Evolutionary conservation across 2,888 invertebrate species (phyloP).

Genomic region (Tetheella fluctuosa): DNA sequence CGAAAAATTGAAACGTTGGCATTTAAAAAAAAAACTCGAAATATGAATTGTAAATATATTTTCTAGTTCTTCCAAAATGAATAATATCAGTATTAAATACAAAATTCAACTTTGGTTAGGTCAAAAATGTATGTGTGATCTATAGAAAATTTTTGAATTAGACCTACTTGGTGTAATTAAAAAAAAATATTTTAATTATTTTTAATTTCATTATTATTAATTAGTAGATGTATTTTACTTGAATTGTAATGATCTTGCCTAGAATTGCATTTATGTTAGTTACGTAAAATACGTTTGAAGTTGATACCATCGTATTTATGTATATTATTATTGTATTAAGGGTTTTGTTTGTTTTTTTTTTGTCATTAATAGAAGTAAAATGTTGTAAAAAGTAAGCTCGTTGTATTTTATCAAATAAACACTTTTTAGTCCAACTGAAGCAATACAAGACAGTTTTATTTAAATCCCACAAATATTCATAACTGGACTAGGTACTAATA

Average conservation of each 20-base stretch:
- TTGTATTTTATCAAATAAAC: constrained; percentile 85
- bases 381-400: constrained; percentile 85
- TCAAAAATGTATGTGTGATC: constrained; percentile 83
- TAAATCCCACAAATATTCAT: constrained; percentile 21
- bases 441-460: constrained; percentile 77
- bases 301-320: constrained; percentile 83
- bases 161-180: constrained; percentile 74
- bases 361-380: constrained; percentile 83
- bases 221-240: constrained; percentile 70
- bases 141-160: constrained; percentile 75
- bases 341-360: constrained; percentile 84
- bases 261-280: constrained; percentile 83
- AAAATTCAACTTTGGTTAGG: constrained; percentile 83
- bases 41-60: constrained; percentile 80
- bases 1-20: constrained; percentile 78
- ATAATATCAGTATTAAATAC: constrained; percentile 83
- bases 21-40: constrained; percentile 50
- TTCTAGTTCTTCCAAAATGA: constrained; percentile 82
- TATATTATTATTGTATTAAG: constrained; percentile 82
- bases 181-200: constrained; percentile 63
- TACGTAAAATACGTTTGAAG: constrained; percentile 78
- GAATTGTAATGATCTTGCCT: constrained; percentile 80
- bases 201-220: constrained; percentile 57
- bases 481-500: too few species aligned
- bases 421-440: constrained; percentile 85